Evolutionary conservation across 2,888 invertebrate genomes (phyloP).

Genomic region (Scaptomyza flava): DNA sequence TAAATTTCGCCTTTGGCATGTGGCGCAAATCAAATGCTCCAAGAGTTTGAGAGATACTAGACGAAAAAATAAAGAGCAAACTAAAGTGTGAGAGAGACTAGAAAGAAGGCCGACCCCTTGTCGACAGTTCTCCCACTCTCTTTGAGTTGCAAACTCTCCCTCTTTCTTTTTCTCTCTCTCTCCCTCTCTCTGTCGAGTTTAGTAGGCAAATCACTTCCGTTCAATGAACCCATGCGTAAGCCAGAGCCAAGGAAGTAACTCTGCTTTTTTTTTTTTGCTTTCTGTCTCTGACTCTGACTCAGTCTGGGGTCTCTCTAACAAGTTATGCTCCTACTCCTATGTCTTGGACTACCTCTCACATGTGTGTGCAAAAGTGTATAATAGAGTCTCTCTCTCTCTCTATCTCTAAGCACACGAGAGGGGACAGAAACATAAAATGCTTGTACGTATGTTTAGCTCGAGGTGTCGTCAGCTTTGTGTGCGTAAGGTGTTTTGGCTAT

Average conservation of each 20-base stretch:
- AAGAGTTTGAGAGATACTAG: slow-evolving; percentile 12
- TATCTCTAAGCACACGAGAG: slow-evolving; percentile 13
- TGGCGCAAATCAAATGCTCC: slow-evolving; percentile 43
- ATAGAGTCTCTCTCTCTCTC: slow-evolving; percentile 6
- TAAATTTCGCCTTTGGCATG: slow-evolving; percentile 30
- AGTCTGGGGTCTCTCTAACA: slow-evolving; percentile 17
- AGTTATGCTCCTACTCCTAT: slow-evolving; percentile 42
- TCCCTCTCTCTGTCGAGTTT: slow-evolving; percentile 16
- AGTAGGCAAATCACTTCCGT: slow-evolving; percentile 83
- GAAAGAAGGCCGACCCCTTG: slow-evolving; percentile 21
- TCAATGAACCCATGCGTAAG: slow-evolving; percentile 83
- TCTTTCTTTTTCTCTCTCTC: slow-evolving; percentile 2
- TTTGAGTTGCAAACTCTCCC: not conserved
- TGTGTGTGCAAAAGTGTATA: slow-evolving; percentile 12
- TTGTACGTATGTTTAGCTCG: slow-evolving; percentile 13
- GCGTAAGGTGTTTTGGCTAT: not conserved
- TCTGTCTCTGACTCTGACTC: slow-evolving; percentile 16
- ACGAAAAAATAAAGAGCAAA: not conserved
- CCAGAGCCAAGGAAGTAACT: slow-evolving; percentile 65
- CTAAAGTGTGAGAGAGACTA: not conserved
- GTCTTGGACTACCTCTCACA: slow-evolving; percentile 47
- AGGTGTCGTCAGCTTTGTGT: slow-evolving; percentile 48
- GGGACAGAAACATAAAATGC: not conserved
- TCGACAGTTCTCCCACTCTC: slow-evolving; percentile 12
- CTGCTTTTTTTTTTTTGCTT: slow-evolving; percentile 31